Evolutionary conservation across 2,113 vertebrate genomes (phyloP).

Genomic region (Cygnus buccinator): DNA sequence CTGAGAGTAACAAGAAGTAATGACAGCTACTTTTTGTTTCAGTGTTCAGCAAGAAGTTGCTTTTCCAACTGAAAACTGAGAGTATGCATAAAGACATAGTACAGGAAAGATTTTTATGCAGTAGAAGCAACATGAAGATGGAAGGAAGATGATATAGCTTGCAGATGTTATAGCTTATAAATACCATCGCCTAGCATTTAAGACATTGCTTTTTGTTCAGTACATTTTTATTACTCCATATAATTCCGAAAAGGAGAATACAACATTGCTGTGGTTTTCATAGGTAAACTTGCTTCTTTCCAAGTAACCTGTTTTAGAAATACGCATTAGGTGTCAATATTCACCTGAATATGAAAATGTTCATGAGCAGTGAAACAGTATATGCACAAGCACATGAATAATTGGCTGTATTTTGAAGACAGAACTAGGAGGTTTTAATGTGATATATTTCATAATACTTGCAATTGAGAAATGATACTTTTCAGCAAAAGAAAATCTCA

Average conservation of each 20-base stretch:
- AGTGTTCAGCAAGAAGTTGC: not conserved
- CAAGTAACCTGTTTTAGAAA: not conserved
- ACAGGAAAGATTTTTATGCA: not conserved
- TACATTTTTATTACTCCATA: not conserved
- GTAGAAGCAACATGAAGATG: not conserved
- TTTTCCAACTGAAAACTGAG: not conserved
- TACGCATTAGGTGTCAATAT: not conserved
- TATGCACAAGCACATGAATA: not conserved
- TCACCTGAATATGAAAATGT: not conserved
- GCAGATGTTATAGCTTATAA: not conserved
- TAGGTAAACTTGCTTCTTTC: not conserved
- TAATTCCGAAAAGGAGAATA: not conserved
- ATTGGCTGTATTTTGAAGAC: not conserved
- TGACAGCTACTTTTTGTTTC: not conserved
- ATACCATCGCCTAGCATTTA: not conserved
- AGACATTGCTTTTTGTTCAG: not conserved
- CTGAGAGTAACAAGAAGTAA: not conserved
- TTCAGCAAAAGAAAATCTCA: not conserved
- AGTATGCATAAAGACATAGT: not conserved
- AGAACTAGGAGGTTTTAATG: not conserved
- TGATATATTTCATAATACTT: not conserved
- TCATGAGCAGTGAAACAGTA: not conserved
- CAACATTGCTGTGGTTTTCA: not conserved
- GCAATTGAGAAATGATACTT: not conserved
- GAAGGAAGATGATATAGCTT: not conserved